These are phyloP conservation scores for Chlorops oryzae DNA, from an alignment of 1,140 invertebrate genomes.

Conservation along the genomic window DNA sequence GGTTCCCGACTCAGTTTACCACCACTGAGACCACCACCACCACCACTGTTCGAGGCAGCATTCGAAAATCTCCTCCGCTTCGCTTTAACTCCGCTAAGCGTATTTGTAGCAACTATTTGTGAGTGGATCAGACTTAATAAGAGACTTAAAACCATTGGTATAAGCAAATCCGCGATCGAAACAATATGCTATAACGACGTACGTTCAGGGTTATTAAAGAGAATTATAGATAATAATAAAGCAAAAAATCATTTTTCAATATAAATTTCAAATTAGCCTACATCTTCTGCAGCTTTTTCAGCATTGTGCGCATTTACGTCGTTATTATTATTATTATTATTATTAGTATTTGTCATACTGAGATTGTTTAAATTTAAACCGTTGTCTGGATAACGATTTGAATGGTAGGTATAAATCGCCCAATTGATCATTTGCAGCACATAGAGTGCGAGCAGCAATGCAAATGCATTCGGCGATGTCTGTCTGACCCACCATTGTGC, in stretches of 20 bases:
- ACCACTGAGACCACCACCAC: too few relatives aligned
- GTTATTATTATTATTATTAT: too few relatives aligned
- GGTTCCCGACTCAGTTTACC: slow-evolving; percentile 43
- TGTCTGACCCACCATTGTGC: slow-evolving; percentile 84
- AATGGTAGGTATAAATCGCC: slow-evolving; percentile 54
- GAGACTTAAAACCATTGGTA: slow-evolving; percentile 75
- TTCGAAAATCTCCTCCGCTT: slow-evolving; percentile 40
- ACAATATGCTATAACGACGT: slow-evolving; percentile 24
- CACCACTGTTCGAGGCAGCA: slow-evolving; percentile 14
- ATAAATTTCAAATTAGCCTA: too few relatives aligned
- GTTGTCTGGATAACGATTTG: slow-evolving; percentile 36
- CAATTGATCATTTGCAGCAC: slow-evolving; percentile 67
- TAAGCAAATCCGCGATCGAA: slow-evolving; percentile 52
- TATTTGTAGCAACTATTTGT: slow-evolving; percentile 75
- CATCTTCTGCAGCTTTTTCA: slow-evolving; percentile 5
- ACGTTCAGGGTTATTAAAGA: too few relatives aligned
- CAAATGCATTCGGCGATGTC: slow-evolving; percentile 68
- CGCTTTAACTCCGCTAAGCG: slow-evolving; percentile 44
- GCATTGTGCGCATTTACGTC: not conserved
- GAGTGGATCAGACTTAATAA: slow-evolving; percentile 81
- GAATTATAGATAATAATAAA: not conserved
- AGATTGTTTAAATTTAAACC: not conserved
- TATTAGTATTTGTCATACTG: slow-evolving; percentile 6
- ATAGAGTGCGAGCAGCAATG: slow-evolving; percentile 69
- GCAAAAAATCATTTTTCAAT: too few relatives aligned